Evolutionary conservation across 1,140 invertebrate species (phyloP), one percentile per base, ranked within the genome.

Genomic region (Apis florea): DNA sequence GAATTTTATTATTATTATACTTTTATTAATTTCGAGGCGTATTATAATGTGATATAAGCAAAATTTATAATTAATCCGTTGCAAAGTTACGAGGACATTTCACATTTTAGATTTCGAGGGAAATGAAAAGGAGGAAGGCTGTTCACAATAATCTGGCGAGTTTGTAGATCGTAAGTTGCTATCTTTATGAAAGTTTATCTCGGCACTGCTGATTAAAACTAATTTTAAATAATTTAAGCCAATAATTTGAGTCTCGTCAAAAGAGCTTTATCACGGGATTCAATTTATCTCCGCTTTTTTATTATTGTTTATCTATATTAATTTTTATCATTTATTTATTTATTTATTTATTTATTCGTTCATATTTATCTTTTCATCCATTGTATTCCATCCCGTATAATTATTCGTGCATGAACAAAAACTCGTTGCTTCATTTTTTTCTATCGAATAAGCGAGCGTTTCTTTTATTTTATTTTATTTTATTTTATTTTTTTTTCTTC

Each of bases 131-230:
- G 21, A 53, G 47, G 31, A 47, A 59, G 56, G 17, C 19, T 24
- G 56, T 10, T 49, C 11, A n/a, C 15, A 59, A 83, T 74, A 47
- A 70, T 21, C 31, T 21, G 21, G 59, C n/a, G 70, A 74, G 49
- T 82, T 68, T n/a, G 31, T 70, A 77, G 82, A 76, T 84, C 67
- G 47, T 56, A 49, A 84, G 70, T 83, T 19, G 49, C 15, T 61
- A 26, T 67, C 77, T 85, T 81, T 49, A 59, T 73, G 63, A 81
- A 81, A 71, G 47, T 84, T 85, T 63, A 85, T 70, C 40, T 51
- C 13, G 54, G 17, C 31, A 21, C 21, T 68, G 81, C 56, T 67
- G 79, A 85, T 85, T 76, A 80, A 47, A 72, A 66, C 53, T 31
- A 84, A 70, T 79, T 58, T 79, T 5, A 75, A 84, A 76, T 79